Evolutionary conservation across 2,113 vertebrate genomes (phyloP), one percentile per base, ranked within the genome.

Genomic region (Alethe castanea): DNA sequence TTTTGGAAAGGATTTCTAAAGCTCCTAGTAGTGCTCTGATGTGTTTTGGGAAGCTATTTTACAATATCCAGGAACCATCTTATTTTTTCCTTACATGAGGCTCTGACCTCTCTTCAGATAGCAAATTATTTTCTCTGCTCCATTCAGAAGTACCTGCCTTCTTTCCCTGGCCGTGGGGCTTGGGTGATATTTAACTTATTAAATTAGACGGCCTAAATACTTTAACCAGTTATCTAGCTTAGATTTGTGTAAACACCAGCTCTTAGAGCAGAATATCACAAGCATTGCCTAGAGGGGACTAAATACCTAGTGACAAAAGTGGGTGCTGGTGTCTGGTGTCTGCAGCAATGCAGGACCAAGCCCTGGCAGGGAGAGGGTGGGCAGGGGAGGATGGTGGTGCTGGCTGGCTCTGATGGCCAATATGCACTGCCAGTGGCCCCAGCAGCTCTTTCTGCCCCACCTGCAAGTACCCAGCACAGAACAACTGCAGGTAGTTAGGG

Each of bases 401-500:
- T 11, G 19, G 13, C 29, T 88, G 65, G 14, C 50, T 40, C 48
- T 14, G 20, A 8, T 44, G 36, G 19, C 25, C 28, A 3, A 31
- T 13, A 8, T 3, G 7, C 56, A 28, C 50, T 3, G 2, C 23
- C 47, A 18, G 76, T 11, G 16, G 45, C 47, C n/a, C 29, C 6
- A 0, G 5, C 4, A 1, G 20, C 36, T 47, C n/a, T 47, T 29
- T n/a, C 42, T 93, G 65, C 54, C 70, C n/a, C 35, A 7, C 11
- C 10, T 65, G 31, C 14, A 33, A 66, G 15, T 14, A 16, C 19
- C 26, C 28, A 62, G 36, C 23, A 29, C 0, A 5, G 15, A n/a
- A 26, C 1, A 1, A 4, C 2, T 8, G 31, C 36, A 48, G 59
- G 4, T 2, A 0, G 7, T 14, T 48, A 26, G 26, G 24, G 22